A percentile compares a stretch with the other conserved stretches of the same genome.
Evolutionary conservation across 1,140 invertebrate genomes (phyloP).

Genomic region (Probaryconus sp.): DNA sequence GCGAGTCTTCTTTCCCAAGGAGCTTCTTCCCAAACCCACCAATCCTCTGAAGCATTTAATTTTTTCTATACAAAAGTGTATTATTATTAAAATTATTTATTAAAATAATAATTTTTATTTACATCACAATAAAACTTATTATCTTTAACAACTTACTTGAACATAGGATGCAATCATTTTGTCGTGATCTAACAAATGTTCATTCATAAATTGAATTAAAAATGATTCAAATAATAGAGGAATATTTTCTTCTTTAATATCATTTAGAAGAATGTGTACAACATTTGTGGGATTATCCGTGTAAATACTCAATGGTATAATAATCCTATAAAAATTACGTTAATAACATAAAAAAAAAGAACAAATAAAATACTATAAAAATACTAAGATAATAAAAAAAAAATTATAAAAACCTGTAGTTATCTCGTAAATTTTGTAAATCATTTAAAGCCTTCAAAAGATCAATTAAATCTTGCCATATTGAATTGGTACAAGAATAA

Average conservation of each 20-base stretch:
- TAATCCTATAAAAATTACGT: slow-evolving; percentile 50
- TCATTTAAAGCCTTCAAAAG: slow-evolving; percentile 66
- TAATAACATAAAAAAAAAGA: slow-evolving; percentile 1
- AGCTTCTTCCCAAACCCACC: slow-evolving; percentile 70
- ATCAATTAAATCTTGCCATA: slow-evolving; percentile 53
- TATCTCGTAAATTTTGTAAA: slow-evolving; percentile 63
- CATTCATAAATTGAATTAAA: slow-evolving; percentile 67
- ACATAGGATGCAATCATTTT: slow-evolving; percentile 64
- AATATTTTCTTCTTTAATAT: slow-evolving; percentile 65
- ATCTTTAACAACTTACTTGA: slow-evolving; percentile 48
- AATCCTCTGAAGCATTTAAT: slow-evolving; percentile 64
- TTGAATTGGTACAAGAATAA: slow-evolving; percentile 47
- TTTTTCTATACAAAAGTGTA: slow-evolving; percentile 56
- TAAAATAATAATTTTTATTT: slow-evolving; percentile 1
- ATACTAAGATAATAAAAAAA: slow-evolving; percentile 1
- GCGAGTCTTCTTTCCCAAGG: slow-evolving; percentile 69
- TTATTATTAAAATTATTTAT: slow-evolving; percentile 19
- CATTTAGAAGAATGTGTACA: slow-evolving; percentile 63
- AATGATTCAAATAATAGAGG: slow-evolving; percentile 64
- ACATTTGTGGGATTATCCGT: slow-evolving; percentile 65
- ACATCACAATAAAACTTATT: background rate
- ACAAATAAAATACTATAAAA: slow-evolving; percentile 13
- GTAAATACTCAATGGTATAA: slow-evolving; percentile 66
- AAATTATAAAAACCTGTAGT: slow-evolving; percentile 62
- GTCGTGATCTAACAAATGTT: slow-evolving; percentile 70